A percentile compares a stretch with the other conserved stretches of the same genome.
Conservation (phyloP, 2,113 vertebrate species). For the Peromyscus californicus region DNA sequence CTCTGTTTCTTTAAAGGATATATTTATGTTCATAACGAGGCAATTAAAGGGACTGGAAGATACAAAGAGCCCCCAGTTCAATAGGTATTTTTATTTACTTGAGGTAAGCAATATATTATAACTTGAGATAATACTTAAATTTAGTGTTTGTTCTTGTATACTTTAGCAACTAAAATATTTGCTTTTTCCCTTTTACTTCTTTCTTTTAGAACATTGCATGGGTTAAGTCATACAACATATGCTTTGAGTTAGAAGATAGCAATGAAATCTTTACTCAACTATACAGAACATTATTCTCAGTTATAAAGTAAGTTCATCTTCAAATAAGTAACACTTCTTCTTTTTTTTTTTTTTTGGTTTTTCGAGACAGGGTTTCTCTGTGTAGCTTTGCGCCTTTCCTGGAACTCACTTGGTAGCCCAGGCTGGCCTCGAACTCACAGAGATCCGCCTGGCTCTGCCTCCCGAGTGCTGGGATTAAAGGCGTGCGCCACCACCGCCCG, state of each 20-base stretch:
- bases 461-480: too few species aligned
- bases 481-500: too few species aligned
- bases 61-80: slow-evolving; percentile 99
- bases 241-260: slow-evolving; percentile 99
- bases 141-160: slow-evolving; percentile 48
- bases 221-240: slow-evolving; percentile 99
- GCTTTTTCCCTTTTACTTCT: slow-evolving; percentile 6
- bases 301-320: slow-evolving; percentile 96
- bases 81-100: slow-evolving; percentile 99
- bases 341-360: too few species aligned
- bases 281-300: slow-evolving; percentile 98
- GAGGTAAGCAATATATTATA: slow-evolving; percentile 90
- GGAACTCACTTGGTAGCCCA: too few species aligned
- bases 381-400: too few species aligned
- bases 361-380: too few species aligned
- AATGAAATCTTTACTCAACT: slow-evolving; percentile 99
- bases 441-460: too few species aligned
- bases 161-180: slow-evolving; percentile 49
- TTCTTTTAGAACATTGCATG: slow-evolving; percentile 96
- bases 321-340: background rate
- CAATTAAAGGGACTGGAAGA: slow-evolving; percentile 99
- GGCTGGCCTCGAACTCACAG: too few species aligned
- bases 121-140: slow-evolving; percentile 49
- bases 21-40: slow-evolving; percentile 99
- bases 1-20: slow-evolving; percentile 90